Evolutionary conservation across 2,797 vertebrate genomes (phyloP).

Genomic region (Chelonia mydas): DNA sequence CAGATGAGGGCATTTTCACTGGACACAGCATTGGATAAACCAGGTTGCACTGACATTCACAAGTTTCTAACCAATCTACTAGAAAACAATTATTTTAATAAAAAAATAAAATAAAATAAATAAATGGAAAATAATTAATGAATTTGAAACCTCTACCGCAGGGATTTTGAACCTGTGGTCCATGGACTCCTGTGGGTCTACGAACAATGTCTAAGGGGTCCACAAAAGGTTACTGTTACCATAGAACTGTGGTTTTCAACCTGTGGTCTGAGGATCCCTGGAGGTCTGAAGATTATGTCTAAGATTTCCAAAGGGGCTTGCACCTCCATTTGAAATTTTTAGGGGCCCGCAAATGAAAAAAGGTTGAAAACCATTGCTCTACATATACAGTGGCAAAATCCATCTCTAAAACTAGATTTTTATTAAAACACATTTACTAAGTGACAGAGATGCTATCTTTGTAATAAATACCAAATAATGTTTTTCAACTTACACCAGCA

Average conservation of each 20-base stretch:
- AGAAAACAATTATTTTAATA: background rate
- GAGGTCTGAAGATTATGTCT: no score
- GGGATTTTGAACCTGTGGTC: no score
- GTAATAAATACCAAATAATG: background rate
- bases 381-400: background rate
- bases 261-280: no score
- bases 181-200: no score
- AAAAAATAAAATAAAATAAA: background rate
- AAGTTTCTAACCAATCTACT: background rate
- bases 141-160: background rate
- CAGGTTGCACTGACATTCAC: background rate
- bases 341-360: no score
- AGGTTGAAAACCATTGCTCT: no score
- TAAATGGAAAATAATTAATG: background rate
- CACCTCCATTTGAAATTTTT: no score
- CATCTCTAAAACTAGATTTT: background rate
- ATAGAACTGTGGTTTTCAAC: no score
- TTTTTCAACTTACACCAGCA: background rate
- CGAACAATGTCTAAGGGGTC: no score
- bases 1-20: background rate
- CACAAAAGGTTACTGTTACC: no score
- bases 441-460: background rate
- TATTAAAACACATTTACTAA: background rate
- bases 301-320: no score
- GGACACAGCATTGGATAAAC: background rate